Evolutionary conservation across 2,113 vertebrate species (phyloP), one percentile per base, ranked within the genome.

Genomic region (Lepisosteus oculatus): DNA sequence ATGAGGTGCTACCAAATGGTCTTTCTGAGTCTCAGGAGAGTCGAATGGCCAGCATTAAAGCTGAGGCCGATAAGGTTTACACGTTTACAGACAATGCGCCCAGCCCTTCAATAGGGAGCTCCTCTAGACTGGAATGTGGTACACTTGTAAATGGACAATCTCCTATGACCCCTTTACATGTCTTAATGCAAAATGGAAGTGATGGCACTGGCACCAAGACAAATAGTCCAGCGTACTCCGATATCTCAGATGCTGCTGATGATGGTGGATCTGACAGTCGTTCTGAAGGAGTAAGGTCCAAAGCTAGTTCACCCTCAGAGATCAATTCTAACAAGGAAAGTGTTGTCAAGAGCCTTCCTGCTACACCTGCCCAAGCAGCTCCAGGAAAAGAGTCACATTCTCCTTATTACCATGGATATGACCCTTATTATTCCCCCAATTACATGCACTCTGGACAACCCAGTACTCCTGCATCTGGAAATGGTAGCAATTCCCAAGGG

Each of bases 61-160:
- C 98, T 0, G 98, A 99, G 84, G 97, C 98, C 0, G 98, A 99
- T 83, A 99, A 99, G 85, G 98, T 99, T 61, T 99, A 99, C 90
- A 99, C 96, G 0, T 99, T 99, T 81, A 98, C 98, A 0, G 98
- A 99, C 89, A 99, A 99, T 2, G 96, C 98, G 0, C 98, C 98
- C 67, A 99, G 98, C 86, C 97, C 98, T 3, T 99, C 98, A 43
- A 99, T 99, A 0, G 97, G 97, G 44, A 92, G 95, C 43, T 94
- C 95, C 61, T 95, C 95, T 0, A 88, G 96, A 68, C 91, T 95
- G 65, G 97, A 99, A 61, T 92, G 94, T 47, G 87, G 85, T 78
- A 84, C 91, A 67, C 75, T 97, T 85, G 90, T 92, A 74, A 92
- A 95, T 4, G 92, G 93, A 78, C 93, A 94, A 84, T 85, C 86